phyloP scores from a whole-genome alignment of 2,113 vertebrate genomes.

The Heloderma charlesbogerti region DNA sequence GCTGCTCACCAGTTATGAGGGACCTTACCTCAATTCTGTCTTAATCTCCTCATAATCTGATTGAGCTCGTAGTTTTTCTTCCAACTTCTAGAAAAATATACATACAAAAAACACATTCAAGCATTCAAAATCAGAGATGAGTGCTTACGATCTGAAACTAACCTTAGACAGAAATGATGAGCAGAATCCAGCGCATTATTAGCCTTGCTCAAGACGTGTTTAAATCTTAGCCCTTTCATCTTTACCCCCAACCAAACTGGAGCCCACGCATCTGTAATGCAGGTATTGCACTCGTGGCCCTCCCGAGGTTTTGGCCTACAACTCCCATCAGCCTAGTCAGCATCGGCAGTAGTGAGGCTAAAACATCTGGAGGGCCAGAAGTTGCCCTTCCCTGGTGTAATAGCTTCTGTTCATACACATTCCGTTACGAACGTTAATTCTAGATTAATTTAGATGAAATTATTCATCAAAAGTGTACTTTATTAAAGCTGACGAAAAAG shows the following conservation, averaged over 20 bases:
- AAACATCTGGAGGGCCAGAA: no score
- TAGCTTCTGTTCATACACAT: not conserved
- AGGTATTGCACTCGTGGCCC: no score
- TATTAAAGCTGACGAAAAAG: not conserved
- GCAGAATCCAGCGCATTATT: not conserved
- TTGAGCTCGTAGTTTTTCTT: constrained; percentile 93
- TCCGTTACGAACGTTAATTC: not conserved
- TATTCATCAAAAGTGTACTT: not conserved
- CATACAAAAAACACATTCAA: not conserved
- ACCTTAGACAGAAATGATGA: no score
- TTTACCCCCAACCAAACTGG: not conserved
- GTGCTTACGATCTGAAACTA: not conserved
- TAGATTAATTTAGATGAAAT: not conserved
- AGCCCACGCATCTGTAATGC: not conserved
- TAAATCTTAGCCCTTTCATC: not conserved
- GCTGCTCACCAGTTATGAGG: fast-evolving
- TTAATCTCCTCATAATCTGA: constrained; percentile 98
- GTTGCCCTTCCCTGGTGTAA: not conserved
- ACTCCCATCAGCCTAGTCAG: no score
- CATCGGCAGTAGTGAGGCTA: no score
- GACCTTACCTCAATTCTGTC: constrained; percentile 93
- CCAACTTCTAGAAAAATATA: constrained; percentile 83
- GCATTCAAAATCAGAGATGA: not conserved
- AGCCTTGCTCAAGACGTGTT: not conserved
- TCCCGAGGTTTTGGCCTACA: no score